A percentile compares a stretch with the other conserved stretches of the same genome.
These are phyloP conservation scores for Drosophila simulans DNA, from an alignment of 1,140 invertebrate species.

Conservation along the genomic window DNA sequence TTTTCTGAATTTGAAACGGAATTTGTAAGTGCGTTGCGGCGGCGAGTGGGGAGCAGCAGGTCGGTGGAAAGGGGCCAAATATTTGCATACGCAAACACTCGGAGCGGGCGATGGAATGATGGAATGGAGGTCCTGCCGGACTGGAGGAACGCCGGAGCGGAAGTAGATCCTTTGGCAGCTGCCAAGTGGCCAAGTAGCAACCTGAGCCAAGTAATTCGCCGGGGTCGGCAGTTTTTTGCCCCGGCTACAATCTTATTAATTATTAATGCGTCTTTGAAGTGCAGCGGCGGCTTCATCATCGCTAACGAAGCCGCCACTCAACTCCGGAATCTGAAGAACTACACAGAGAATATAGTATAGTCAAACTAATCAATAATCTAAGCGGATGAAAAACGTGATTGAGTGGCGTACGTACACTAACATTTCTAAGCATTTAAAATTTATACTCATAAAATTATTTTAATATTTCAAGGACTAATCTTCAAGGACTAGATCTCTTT, in stretches of 20 bases:
- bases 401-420: too few relatives aligned
- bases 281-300: constrained; percentile 52
- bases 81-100: constrained; percentile 76
- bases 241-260: constrained; percentile 69
- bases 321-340: constrained; percentile 29
- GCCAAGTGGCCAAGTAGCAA: constrained; percentile 54
- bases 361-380: not conserved
- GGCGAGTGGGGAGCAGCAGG: constrained; percentile 15
- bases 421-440: too few relatives aligned
- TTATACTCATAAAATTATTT: too few relatives aligned
- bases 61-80: constrained; percentile 58
- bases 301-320: constrained; percentile 74
- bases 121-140: not conserved
- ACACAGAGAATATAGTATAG: not conserved
- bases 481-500: too few relatives aligned
- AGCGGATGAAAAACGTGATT: not conserved
- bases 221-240: constrained; percentile 31
- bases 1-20: constrained; percentile 83
- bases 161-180: constrained; percentile 48
- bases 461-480: too few relatives aligned
- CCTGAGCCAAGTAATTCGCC: constrained; percentile 46
- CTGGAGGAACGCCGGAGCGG: not conserved
- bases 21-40: constrained; percentile 76
- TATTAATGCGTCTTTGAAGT: constrained; percentile 76
- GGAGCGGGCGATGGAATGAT: not conserved